Evolutionary conservation across 2,113 vertebrate genomes (phyloP), one percentile per base, ranked within the genome.

Genomic region (Collichthys lucidus): DNA sequence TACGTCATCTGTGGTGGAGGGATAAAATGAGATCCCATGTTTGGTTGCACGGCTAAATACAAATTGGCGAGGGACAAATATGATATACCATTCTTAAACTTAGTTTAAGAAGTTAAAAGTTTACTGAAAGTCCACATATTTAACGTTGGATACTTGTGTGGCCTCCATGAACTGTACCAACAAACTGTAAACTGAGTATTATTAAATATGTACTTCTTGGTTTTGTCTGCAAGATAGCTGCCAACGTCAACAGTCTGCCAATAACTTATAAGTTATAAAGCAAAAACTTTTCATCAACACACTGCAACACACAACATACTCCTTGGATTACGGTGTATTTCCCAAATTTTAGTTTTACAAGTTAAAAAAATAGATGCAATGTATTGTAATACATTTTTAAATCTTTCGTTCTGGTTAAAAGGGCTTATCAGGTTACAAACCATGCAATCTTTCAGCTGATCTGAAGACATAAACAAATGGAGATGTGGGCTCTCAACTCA

Each of bases 1-100:
- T 53, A 67, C 77, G 69, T 76, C 62, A 31, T 70, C 63, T 47
- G 50, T 57, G 77, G 74, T 82, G 68, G 64, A 82, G 8, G 66
- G 76, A 86, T 82, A 63, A 77, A 78, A 44, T 17, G 56, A 50
- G 55, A 61, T 74, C 73, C 59, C 16, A 4, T 6, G 29, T 56
- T 57, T 42, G 66, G 55, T 20, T 35, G 14, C 68, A 52, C 50
- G 44, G 42, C 68, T 57, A 35, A 56, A 49, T 31, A 26, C n/a
- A 83, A 55, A 65, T 15, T 9, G 35, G 16, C 75, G 64, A 67
- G 24, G 29, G 52, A 47, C 26, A 52, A 42, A 68, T 65, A 82
- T 46, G 0, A 67, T 42, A 63, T 26, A 42, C 42, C 24, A 19
- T 49, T 35, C 71, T 35, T 77, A 52, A 59, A 50, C 64, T 65